A percentile compares a stretch with the other conserved stretches of the same genome.
These are phyloP conservation scores for Neoaliturus tenellus DNA, from an alignment of 2,888 invertebrate species.

Conservation along the genomic window DNA sequence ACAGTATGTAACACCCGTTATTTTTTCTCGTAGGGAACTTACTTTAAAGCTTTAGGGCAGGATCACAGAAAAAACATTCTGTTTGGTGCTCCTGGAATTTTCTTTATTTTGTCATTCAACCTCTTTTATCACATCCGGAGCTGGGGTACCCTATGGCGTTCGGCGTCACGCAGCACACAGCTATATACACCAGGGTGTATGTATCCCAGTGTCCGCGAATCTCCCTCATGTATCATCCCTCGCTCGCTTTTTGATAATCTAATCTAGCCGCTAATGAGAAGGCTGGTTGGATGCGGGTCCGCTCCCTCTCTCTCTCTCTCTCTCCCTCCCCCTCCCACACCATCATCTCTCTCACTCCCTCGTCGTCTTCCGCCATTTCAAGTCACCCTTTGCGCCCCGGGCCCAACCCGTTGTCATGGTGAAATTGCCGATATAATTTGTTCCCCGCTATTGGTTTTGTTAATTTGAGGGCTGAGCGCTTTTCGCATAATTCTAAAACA, in stretches of 20 bases:
- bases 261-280: slow-evolving; percentile 51
- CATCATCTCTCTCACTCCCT: neutral
- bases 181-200: too few species aligned
- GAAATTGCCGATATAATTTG: slow-evolving; percentile 35
- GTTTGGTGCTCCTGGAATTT: too few species aligned
- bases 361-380: slow-evolving; percentile 20
- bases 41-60: too few species aligned
- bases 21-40: too few species aligned
- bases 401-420: slow-evolving; percentile 30
- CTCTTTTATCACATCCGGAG: too few species aligned
- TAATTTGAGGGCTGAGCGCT: neutral
- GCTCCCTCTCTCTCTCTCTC: neutral
- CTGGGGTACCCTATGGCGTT: too few species aligned
- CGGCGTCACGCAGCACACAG: too few species aligned
- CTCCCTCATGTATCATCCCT: neutral
- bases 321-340: neutral
- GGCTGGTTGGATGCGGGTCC: slow-evolving; percentile 31
- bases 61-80: too few species aligned
- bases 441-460: slow-evolving; percentile 35
- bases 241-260: slow-evolving; percentile 54
- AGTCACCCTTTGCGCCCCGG: slow-evolving; percentile 33
- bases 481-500: neutral
- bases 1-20: too few species aligned
- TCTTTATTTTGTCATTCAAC: too few species aligned
- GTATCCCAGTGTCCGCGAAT: neutral